Evolutionary conservation across 37 sponge, comb jelly and placozoan species (phyloP), one percentile per base, ranked within the genome.

Genomic region (Crambe crambe): DNA sequence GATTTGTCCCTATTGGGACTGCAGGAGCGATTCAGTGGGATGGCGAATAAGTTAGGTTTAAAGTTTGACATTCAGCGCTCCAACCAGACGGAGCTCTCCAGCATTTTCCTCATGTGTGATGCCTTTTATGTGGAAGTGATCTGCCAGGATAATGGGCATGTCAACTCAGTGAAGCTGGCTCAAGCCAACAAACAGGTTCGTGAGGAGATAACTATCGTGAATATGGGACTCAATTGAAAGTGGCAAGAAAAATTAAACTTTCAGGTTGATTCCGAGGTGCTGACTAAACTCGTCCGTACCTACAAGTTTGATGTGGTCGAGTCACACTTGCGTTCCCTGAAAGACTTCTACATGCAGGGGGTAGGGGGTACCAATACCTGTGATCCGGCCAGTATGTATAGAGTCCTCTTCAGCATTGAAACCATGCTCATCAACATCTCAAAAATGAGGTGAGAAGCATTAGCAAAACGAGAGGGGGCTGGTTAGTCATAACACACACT

Each of bases 81-180:
- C 2, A 47, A 41, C 9, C 70, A 76, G 54, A 25, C 64, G 0
- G 73, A 73, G 15, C 43, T 63, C 74, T 36, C 51, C 12, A 47
- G 67, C 35, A 20, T 68, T 38, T 84, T 84, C 51, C 62, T 84
- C 78, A 39, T 77, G 36, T 71, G 72, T 77, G 85, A 76, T 58
- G 85, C 60, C 23, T 84, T 77, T 58, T 84, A 70, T 32, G 29
- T 77, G 20, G 85, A 84, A 32, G 71, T 84, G 0, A 58, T 77
- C 56, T 77, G 69, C 31, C 72, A 84, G 18, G 72, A 58, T 61
- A 61, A 76, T 39, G 85, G 78, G 3, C 58, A 58, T 12, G 62
- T 84, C 25, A 59, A 59, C 4, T 70, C 72, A 41, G 85, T 70
- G 1, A 76, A 70, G 37, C 78, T 84, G 44, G 78, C 56, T 37